Conservation (phyloP, 2,113 vertebrate species). For the Brachyhypopomus occidentalis region DNA sequence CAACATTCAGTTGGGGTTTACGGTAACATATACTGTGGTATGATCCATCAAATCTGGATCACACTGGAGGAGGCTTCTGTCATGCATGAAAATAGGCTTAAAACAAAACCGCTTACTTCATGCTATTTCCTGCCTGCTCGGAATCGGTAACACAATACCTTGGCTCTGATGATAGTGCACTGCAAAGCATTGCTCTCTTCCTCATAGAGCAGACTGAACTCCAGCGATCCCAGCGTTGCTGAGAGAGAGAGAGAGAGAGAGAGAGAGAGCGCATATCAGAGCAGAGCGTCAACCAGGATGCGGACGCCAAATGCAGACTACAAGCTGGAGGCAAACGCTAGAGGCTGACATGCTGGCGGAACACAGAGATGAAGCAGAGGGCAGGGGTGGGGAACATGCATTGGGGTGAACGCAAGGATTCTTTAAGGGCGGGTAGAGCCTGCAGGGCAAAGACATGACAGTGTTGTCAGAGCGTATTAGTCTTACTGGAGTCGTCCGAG, state of each 20-base stretch:
- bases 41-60: slow-evolving; percentile 23
- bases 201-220: slow-evolving; percentile 84
- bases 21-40: neutral
- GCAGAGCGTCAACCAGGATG: neutral
- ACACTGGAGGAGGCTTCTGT: neutral
- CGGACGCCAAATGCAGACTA: neutral
- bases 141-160: slow-evolving; percentile 67
- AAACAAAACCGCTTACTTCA: slow-evolving; percentile 19
- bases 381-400: neutral
- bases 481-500: slow-evolving; percentile 84
- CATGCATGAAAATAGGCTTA: slow-evolving; percentile 21
- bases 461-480: slow-evolving; percentile 3
- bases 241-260: slow-evolving; percentile 1
- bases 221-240: slow-evolving; percentile 84
- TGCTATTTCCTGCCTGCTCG: neutral
- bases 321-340: neutral
- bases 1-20: neutral
- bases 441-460: slow-evolving; percentile 32
- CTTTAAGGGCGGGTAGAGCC: slow-evolving; percentile 5
- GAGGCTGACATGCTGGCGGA: too few species aligned
- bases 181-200: slow-evolving; percentile 80
- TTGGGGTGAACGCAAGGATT: slow-evolving; percentile 19
- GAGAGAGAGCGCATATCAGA: neutral
- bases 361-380: neutral
- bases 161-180: slow-evolving; percentile 83